Evolutionary conservation across 2,888 invertebrate genomes (phyloP).

Genomic region (Phaonia tiefii): DNA sequence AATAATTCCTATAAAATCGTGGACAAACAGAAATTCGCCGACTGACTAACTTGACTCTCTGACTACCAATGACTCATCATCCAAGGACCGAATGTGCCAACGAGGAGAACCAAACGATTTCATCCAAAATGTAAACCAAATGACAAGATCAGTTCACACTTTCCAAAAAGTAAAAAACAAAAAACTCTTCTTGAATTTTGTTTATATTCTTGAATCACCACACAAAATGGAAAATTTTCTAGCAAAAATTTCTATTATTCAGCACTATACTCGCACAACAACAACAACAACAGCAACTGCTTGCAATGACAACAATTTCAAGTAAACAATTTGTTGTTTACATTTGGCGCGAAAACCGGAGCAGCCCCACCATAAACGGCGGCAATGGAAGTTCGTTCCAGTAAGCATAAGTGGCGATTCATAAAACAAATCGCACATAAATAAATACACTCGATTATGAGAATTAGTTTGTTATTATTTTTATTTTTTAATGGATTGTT

Average conservation of each 20-base stretch:
- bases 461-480: neutral
- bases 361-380: neutral
- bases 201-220: slow-evolving; percentile 24
- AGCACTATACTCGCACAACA: slow-evolving; percentile 20
- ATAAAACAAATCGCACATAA: slow-evolving; percentile 9
- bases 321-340: slow-evolving; percentile 43
- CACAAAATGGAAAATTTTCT: slow-evolving; percentile 19
- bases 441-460: slow-evolving; percentile 2
- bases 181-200: slow-evolving; percentile 2
- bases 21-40: neutral
- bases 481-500: neutral
- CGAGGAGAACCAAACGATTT: neutral
- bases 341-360: slow-evolving; percentile 18
- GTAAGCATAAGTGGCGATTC: slow-evolving; percentile 7
- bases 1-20: slow-evolving; percentile 38
- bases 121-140: slow-evolving; percentile 12
- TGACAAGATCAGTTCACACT: slow-evolving; percentile 46
- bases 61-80: too few relatives aligned
- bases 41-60: too few relatives aligned
- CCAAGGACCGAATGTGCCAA: neutral
- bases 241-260: slow-evolving; percentile 18
- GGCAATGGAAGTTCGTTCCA: neutral
- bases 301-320: neutral
- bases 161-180: neutral
- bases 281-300: neutral